A percentile compares a stretch with the other conserved stretches of the same genome.
phyloP scores from a whole-genome alignment of 2,888 invertebrate genomes.

The Tuberolachnus salignus region DNA sequence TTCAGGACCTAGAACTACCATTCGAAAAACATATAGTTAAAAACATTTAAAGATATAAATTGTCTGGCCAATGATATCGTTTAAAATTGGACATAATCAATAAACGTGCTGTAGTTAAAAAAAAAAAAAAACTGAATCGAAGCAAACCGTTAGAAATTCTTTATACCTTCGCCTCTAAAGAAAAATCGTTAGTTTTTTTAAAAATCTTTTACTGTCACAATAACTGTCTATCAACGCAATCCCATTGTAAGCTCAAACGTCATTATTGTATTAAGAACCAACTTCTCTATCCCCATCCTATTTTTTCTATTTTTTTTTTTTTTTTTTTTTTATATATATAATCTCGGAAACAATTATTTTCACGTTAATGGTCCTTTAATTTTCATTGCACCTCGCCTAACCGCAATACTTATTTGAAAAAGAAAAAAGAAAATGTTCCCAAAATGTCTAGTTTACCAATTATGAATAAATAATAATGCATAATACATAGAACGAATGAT shows the following conservation, averaged over 20 bases:
- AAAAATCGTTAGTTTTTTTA: background rate
- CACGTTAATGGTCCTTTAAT: background rate
- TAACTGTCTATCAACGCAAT: constrained; percentile 27
- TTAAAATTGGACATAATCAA: background rate
- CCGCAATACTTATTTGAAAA: no score
- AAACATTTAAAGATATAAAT: no score
- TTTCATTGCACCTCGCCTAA: background rate
- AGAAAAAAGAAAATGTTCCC: no score
- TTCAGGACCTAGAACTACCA: no score
- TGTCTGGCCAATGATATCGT: background rate
- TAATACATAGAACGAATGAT: no score
- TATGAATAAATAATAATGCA: no score
- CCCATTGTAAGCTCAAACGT: constrained; percentile 18
- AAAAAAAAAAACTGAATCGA: no score
- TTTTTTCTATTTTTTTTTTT: constrained; percentile 27
- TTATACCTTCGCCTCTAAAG: background rate
- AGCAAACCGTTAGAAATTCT: background rate
- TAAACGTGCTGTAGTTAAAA: background rate
- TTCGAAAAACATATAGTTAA: no score
- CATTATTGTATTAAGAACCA: constrained; percentile 36
- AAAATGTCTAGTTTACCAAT: no score
- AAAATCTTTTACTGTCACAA: background rate
- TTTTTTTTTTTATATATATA: constrained; percentile 12
- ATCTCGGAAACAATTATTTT: background rate
- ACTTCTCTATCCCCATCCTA: background rate